Base-by-base conservation (phyloP, 1,140 invertebrate genomes). In the Diachasma alloeum region DNA sequence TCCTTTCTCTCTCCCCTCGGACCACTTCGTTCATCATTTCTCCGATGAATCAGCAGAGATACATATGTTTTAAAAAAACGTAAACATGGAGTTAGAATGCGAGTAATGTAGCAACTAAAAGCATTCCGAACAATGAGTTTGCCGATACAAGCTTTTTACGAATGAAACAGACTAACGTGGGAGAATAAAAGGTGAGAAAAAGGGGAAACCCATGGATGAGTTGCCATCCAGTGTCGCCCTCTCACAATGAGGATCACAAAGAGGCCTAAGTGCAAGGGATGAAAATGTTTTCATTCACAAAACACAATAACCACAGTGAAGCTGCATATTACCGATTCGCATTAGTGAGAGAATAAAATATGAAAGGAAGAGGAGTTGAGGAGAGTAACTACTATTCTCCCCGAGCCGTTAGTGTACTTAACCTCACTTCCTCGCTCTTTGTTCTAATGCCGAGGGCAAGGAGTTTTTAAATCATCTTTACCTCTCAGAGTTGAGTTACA, bases 151-250 rank as follows among this genome's bases (percentile, higher is more conserved):
- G 36, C 22, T 75, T 74, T 78, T 24, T 66, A 46, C 46, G 70
- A 46, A 79, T 72, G 56, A 80, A 80, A 53, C 10, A 63, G 26
- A 56, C 53, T 68, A 39, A 68, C 8, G 15, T 37, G 67, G 69
- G 67, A 77, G 19, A 42, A 42, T 10, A 63, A 63, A 63, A 63
- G 48, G 48, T 53, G 15, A 19, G n/a, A 63, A 26, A 63, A 63
- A 63, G 19, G 24, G 24, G 59, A 13, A 26, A 19, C 19, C 11
- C 3, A 26, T 42, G 80, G 85, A 87, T 87, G 86, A 87, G 82
- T 85, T 80, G 85, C 79, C 77, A 31, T 80, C 80, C 79, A 75
- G 77, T 84, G 82, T 85, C 82, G 82, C 81, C 81, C 81, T 70
- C 75, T 36, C 69, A 78, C 46, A 78, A 69, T 80, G 37, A 76